Evolutionary conservation across 2,888 invertebrate species (phyloP), one percentile per base, ranked within the genome.

Genomic region (Cordylochernes scorpioides): DNA sequence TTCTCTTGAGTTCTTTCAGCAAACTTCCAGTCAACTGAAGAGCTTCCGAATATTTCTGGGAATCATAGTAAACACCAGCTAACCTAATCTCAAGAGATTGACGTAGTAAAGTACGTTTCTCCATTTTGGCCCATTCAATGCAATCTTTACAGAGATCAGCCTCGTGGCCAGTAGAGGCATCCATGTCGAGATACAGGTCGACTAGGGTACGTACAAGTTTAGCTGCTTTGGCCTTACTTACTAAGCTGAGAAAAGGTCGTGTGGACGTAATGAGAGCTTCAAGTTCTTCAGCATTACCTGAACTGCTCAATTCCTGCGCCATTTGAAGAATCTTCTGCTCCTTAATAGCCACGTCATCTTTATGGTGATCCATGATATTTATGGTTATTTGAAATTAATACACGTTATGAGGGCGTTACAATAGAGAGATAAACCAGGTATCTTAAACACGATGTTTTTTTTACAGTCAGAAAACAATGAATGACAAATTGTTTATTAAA

Each of bases 101-200:
- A 44, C 97, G 63, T 38, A 99, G 59, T 56, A 94, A 99, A 13
- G 88, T 88, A 43, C 97, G 67, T 41, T 86, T 73, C 54, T 99
- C 94, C 49, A 82, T 77, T 53, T 84, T 84, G 17, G 97, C 88
- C 97, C 97, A 97, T 59, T 88, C 82, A 59, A 99, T 97, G 59
- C 91, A 94, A 59, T 99, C 94, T 60, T 57, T 47, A 36, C 60
- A 61, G 25, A 62, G 44, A 14, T 56, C 52, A 33, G 59, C 54
- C 62, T 88, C 88, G 39, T 80, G 80, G 29, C 88, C 91, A 39
- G 82, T 86, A 29, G 74, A 78, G 38, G 86, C 84, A 53, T 91
- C 88, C 57, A 97, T 67, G 52, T 88, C 88, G 44, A 97, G 59
- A 57, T 94, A 97, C 60, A 86, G 71, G 53, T 97, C 97, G 8